Percentiles rank a stretch among this genome's conserved stretches.
phyloP scores from a whole-genome alignment of 2,888 invertebrate genomes.

The Chymomyza amoena region DNA sequence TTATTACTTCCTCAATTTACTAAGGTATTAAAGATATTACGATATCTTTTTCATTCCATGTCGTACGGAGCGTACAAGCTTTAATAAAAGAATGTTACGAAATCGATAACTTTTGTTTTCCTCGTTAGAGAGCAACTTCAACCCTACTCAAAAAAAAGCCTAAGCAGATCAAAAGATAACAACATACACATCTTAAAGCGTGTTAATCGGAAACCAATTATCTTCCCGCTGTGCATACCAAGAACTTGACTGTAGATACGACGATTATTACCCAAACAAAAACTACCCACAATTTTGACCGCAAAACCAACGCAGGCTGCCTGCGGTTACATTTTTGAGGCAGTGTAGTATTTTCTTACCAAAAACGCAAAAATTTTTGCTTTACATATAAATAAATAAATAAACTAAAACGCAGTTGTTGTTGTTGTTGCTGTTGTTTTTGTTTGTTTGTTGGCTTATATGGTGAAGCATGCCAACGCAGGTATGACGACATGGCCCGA shows the following conservation, averaged over 20 bases:
- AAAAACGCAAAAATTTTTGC: background rate
- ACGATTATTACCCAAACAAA: background rate
- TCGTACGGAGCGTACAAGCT: too few relatives aligned
- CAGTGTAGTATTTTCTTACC: background rate
- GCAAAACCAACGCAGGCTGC: constrained; percentile 34
- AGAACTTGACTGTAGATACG: background rate
- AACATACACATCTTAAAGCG: background rate
- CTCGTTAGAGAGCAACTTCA: background rate
- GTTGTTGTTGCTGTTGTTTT: background rate
- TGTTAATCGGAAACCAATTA: background rate
- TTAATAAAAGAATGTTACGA: too few relatives aligned
- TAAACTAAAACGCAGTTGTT: background rate
- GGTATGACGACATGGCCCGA: constrained; percentile 54
- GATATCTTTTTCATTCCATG: too few relatives aligned
- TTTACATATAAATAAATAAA: background rate
- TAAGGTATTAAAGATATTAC: too few relatives aligned
- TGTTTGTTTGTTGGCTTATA: constrained; percentile 29
- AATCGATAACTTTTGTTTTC: too few relatives aligned
- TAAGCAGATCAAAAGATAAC: background rate
- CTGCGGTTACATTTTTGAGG: constrained; percentile 38
- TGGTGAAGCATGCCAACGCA: constrained; percentile 32
- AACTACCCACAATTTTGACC: constrained; percentile 24
- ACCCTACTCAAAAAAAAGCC: background rate
- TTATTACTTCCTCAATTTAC: too few relatives aligned
- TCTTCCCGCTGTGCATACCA: background rate